These are phyloP conservation scores for Sabatieria punctata DNA, from an alignment of 2,888 invertebrate genomes.

Conservation along the genomic window DNA sequence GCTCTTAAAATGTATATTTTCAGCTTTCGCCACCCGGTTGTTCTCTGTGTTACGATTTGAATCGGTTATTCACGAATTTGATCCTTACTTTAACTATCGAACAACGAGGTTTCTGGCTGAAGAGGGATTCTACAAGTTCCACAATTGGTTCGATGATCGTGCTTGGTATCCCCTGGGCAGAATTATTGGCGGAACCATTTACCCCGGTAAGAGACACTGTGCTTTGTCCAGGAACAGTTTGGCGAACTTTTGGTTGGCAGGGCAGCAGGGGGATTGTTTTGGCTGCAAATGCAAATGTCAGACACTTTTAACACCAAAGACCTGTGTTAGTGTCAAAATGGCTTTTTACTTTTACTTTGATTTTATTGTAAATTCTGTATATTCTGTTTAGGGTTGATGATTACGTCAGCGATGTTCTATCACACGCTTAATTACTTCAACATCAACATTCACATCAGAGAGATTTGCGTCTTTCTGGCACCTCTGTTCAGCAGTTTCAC, in stretches of 20 bases:
- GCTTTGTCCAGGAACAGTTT: too few species aligned
- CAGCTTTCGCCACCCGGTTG: conserved; percentile 76
- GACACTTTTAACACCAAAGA: too few species aligned
- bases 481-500: conserved; percentile 87
- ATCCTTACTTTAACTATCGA: conserved; percentile 93
- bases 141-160: conserved; percentile 95
- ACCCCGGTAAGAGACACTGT: conserved; percentile 56
- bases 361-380: too few species aligned
- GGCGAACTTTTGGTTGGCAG: too few species aligned
- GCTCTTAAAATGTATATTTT: conserved; percentile 7
- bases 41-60: conserved; percentile 89
- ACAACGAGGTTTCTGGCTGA: conserved; percentile 68
- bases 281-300: too few species aligned
- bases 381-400: conserved; percentile 66
- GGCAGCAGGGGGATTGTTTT: too few species aligned
- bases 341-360: too few species aligned
- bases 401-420: conserved; percentile 75
- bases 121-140: conserved; percentile 87
- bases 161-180: conserved; percentile 94
- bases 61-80: conserved; percentile 93
- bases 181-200: conserved; percentile 79
- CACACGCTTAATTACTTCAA: conserved; percentile 62
- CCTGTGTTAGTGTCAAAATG: too few species aligned
- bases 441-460: conserved; percentile 78
- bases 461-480: conserved; percentile 90